These are phyloP conservation scores for Coregonus suidteri DNA, from an alignment of 2,797 vertebrate species.

Conservation along the genomic window DNA sequence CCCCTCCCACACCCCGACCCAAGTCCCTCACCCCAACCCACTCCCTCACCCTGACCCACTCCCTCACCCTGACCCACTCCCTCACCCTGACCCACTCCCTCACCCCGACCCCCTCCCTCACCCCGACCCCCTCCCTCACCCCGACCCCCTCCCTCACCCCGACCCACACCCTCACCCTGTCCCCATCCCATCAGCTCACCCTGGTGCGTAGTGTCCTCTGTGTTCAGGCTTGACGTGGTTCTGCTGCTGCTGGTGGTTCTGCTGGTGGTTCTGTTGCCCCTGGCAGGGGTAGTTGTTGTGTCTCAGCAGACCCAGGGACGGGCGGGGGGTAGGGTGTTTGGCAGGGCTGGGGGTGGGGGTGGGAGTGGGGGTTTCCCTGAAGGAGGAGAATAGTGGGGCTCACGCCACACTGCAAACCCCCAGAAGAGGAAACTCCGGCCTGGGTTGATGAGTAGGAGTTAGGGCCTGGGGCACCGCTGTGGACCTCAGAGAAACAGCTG, in stretches of 20 bases:
- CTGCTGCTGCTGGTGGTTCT: conserved; percentile 53
- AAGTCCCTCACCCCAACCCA: too few relatives aligned
- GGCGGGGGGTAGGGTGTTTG: conserved; percentile 76
- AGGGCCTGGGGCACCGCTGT: conserved; percentile 72
- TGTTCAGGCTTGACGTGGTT: conserved; percentile 88
- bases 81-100: too few relatives aligned
- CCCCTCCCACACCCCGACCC: too few relatives aligned
- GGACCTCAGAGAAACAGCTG: conserved; percentile 84
- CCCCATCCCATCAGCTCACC: conserved; percentile 64
- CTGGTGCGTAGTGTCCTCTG: conserved; percentile 90
- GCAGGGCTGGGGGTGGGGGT: conserved; percentile 65
- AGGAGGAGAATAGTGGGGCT: conserved; percentile 78
- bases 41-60: neutral
- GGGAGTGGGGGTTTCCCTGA: conserved; percentile 64
- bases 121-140: conserved; percentile 63
- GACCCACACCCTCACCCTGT: conserved; percentile 2
- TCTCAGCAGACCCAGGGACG: conserved; percentile 80
- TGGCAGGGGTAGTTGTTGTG: conserved; percentile 82
- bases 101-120: too few relatives aligned
- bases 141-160: neutral
- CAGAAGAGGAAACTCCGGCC: conserved; percentile 81
- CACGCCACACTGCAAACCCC: conserved; percentile 79
- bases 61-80: conserved; percentile 66
- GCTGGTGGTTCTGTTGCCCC: conserved; percentile 70
- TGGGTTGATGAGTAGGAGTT: conserved; percentile 82